phyloP scores from a whole-genome alignment of 2,888 invertebrate genomes.

The Calliopum simillimum region DNA sequence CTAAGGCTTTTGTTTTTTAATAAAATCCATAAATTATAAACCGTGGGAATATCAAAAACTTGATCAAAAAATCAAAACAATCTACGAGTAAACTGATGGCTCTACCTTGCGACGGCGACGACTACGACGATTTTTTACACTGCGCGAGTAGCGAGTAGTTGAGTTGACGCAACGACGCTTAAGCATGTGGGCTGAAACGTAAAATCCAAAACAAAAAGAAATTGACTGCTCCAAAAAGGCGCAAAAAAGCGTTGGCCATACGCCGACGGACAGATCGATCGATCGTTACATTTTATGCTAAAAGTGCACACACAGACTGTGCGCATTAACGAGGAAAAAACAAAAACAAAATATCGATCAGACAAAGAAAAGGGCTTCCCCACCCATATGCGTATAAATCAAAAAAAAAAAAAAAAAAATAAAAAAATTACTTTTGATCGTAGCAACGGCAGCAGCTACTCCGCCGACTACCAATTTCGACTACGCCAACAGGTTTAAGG shows the following conservation, averaged over 20 bases:
- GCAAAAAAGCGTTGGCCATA: slow-evolving; percentile 40
- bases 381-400: slow-evolving; percentile 47
- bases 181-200: slow-evolving; percentile 60
- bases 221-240: slow-evolving; percentile 43
- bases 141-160: not conserved
- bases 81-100: not conserved
- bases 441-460: slow-evolving; percentile 18
- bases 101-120: not conserved
- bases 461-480: not conserved
- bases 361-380: slow-evolving; percentile 44
- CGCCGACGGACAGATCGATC: slow-evolving; percentile 20
- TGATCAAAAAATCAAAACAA: slow-evolving; percentile 20
- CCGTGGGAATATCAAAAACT: slow-evolving; percentile 29
- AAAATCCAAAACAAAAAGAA: slow-evolving; percentile 20
- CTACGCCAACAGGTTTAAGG: not conserved
- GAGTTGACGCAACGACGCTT: slow-evolving; percentile 14
- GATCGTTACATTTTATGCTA: not conserved
- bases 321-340: not conserved
- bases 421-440: slow-evolving; percentile 12
- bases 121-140: not conserved
- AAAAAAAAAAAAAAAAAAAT: slow-evolving; percentile 33
- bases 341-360: slow-evolving; percentile 8
- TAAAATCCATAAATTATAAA: slow-evolving; percentile 32
- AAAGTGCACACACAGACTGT: not conserved
- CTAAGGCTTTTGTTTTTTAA: slow-evolving; percentile 3